Percentiles rank a stretch among this genome's conserved stretches.
These are phyloP conservation scores for Rissa tridactyla DNA, from an alignment of 2,113 vertebrate species.

Conservation along the genomic window DNA sequence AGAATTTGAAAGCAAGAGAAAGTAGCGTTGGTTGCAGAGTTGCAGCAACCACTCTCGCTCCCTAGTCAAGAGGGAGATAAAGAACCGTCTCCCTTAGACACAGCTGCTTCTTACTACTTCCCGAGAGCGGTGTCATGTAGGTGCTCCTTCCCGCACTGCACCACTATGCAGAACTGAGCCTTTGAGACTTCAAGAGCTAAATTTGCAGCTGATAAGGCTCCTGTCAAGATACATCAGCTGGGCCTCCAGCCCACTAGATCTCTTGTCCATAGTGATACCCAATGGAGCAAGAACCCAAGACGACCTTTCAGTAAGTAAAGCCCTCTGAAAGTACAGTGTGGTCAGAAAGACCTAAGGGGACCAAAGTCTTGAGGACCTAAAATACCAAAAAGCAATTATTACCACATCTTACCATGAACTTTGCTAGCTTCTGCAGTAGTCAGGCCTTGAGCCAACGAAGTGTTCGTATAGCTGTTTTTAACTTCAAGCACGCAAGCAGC, in stretches of 20 bases:
- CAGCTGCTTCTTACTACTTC: neutral
- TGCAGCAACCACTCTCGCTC: neutral
- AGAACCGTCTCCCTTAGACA: neutral
- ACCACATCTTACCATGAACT: neutral
- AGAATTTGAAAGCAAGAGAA: neutral
- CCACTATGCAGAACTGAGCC: neutral
- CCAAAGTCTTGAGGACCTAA: neutral
- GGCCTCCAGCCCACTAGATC: neutral
- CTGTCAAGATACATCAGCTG: neutral
- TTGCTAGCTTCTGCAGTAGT: neutral
- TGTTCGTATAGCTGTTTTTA: neutral
- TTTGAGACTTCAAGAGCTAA: neutral
- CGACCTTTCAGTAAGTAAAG: neutral
- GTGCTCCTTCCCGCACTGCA: fast-evolving
- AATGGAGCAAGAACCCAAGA: neutral
- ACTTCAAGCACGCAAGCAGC: neutral
- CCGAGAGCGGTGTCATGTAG: fast-evolving
- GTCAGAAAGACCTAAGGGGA: neutral
- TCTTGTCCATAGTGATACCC: neutral
- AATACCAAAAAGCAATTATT: neutral
- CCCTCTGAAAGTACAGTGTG: neutral
- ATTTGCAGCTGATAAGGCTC: neutral
- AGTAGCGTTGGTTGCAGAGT: neutral
- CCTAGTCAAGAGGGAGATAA: neutral
- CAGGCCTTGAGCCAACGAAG: neutral